These are phyloP conservation scores for Carettochelys insculpta DNA, from an alignment of 2,113 vertebrate species.

Conservation along the genomic window DNA sequence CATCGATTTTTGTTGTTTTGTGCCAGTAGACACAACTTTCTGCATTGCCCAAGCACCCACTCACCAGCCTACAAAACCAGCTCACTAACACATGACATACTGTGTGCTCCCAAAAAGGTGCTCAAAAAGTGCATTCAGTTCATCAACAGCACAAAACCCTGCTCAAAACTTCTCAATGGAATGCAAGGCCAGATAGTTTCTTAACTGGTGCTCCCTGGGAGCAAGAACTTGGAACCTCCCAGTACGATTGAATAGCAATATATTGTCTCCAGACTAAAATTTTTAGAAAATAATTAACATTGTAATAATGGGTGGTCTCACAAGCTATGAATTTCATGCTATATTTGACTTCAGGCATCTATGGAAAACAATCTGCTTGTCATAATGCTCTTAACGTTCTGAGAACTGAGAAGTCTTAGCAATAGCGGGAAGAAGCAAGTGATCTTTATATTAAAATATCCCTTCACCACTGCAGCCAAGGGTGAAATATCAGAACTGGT, in stretches of 20 bases:
- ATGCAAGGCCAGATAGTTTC: background rate
- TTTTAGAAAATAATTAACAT: slow-evolving; percentile 6
- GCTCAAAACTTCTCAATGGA: background rate
- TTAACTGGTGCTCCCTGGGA: background rate
- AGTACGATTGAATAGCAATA: background rate
- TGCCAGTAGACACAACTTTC: background rate
- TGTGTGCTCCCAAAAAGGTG: background rate
- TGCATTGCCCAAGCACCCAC: background rate
- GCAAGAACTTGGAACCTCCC: background rate
- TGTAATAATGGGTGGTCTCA: background rate
- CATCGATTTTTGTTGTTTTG: background rate
- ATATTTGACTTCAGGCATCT: background rate
- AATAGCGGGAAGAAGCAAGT: background rate
- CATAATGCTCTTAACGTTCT: background rate
- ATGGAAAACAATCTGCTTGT: background rate
- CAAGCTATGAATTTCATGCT: background rate
- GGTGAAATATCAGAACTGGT: slow-evolving; percentile 18
- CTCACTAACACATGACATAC: background rate
- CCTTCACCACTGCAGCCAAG: background rate
- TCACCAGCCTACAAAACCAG: background rate
- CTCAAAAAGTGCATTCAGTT: background rate
- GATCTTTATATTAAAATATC: background rate
- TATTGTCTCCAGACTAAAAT: background rate
- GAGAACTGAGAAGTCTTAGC: background rate
- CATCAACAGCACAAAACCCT: background rate